A percentile compares a stretch with the other conserved stretches of the same genome.
Evolutionary conservation across 2,888 invertebrate species (phyloP).

Genomic region (Lochmaea crataegi): DNA sequence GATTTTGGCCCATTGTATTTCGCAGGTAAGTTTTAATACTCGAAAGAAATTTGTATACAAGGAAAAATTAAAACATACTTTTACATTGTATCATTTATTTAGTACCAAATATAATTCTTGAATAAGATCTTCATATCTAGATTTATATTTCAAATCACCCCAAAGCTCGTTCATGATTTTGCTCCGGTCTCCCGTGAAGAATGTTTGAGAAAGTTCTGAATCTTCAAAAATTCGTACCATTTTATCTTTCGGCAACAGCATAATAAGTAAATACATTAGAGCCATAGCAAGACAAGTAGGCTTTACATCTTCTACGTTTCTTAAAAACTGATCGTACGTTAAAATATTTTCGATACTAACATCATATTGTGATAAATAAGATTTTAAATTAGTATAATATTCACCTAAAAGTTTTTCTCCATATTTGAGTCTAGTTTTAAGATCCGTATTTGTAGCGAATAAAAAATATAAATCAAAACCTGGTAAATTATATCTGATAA

Average conservation of each 20-base stretch:
- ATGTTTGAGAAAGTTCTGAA: constrained; percentile 38
- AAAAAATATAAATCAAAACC: constrained; percentile 70
- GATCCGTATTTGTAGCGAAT: constrained; percentile 48
- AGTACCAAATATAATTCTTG: constrained; percentile 21
- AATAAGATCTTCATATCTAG: constrained; percentile 26
- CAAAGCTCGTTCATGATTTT: constrained; percentile 32
- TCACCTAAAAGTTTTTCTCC: constrained; percentile 43
- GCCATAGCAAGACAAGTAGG: constrained; percentile 43
- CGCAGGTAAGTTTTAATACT: too few species aligned
- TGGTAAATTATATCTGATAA: constrained; percentile 70
- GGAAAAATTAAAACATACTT: too few species aligned
- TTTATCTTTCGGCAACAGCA: constrained; percentile 42
- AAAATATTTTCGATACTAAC: constrained; percentile 45
- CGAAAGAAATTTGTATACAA: too few species aligned
- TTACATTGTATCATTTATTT: constrained; percentile 5
- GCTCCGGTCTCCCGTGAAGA: constrained; percentile 45
- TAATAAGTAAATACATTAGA: constrained; percentile 40
- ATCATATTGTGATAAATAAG: constrained; percentile 44
- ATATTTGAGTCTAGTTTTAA: constrained; percentile 45
- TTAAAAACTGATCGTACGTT: constrained; percentile 45
- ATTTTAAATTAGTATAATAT: constrained; percentile 49
- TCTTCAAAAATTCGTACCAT: constrained; percentile 44
- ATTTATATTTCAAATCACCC: background rate
- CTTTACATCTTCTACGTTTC: constrained; percentile 48
- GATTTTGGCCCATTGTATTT: too few species aligned